A percentile compares a stretch with the other conserved stretches of the same genome.
These are phyloP conservation scores for Arnoldichthys spilopterus DNA, from an alignment of 2,797 vertebrate genomes.

Conservation along the genomic window DNA sequence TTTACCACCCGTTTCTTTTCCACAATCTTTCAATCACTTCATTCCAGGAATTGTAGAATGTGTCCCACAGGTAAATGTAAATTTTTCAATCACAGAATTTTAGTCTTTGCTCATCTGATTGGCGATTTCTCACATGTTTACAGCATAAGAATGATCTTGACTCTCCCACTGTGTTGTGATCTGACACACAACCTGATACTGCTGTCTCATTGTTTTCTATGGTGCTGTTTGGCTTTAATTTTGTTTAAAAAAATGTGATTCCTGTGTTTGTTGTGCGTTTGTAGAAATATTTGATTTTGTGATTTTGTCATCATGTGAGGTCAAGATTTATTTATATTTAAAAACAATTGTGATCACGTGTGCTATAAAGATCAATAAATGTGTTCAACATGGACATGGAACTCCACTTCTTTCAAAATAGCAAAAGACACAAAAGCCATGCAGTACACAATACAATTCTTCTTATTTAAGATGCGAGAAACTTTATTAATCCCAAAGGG, in stretches of 20 bases:
- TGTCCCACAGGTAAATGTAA: neutral
- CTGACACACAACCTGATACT: neutral
- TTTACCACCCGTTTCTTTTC: neutral
- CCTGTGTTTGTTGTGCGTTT: conserved; percentile 62
- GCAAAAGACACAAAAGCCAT: too few species aligned
- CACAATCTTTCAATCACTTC: neutral
- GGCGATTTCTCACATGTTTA: conserved; percentile 32
- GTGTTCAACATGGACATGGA: neutral
- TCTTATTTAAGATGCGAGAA: too few species aligned
- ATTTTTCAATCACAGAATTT: conserved; percentile 4
- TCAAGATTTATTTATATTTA: conserved; percentile 11
- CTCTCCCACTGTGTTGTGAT: neutral
- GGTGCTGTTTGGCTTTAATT: conserved; percentile 33
- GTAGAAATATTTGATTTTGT: conserved; percentile 51
- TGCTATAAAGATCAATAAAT: conserved; percentile 25
- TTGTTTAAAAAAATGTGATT: conserved; percentile 66
- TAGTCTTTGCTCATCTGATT: neutral
- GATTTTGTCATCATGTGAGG: conserved; percentile 5
- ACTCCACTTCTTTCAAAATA: neutral
- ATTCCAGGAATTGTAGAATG: neutral
- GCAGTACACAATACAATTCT: too few species aligned
- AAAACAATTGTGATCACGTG: neutral
- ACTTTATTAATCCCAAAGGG: too few species aligned
- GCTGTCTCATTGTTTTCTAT: neutral
- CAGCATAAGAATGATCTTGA: conserved; percentile 4